Conservation (phyloP, 2,797 vertebrate species). For the Centropyge bicolor region DNA sequence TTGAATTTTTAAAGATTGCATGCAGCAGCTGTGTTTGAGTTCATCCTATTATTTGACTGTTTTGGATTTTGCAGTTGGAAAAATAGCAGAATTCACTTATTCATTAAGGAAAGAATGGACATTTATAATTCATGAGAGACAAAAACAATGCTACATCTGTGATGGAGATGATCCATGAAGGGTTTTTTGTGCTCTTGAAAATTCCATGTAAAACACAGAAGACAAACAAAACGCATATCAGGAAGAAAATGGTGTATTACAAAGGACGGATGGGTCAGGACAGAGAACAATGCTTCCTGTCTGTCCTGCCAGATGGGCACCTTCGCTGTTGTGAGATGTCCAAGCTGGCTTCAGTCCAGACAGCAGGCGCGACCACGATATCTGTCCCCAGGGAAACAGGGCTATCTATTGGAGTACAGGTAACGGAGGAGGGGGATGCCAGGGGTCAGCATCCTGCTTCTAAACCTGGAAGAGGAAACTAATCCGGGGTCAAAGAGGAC, state of each 20-base stretch:
- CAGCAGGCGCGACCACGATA: slow-evolving; percentile 53
- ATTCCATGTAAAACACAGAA: slow-evolving; percentile 14
- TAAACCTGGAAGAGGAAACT: slow-evolving; percentile 85
- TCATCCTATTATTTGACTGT: slow-evolving; percentile 25
- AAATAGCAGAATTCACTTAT: slow-evolving; percentile 1
- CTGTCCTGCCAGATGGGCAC: slow-evolving; percentile 65
- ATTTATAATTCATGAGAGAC: slow-evolving; percentile 39
- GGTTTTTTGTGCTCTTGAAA: slow-evolving; percentile 17
- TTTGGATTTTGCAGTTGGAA: slow-evolving; percentile 27
- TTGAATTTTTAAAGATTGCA: slow-evolving; percentile 11
- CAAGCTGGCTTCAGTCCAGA: slow-evolving; percentile 74
- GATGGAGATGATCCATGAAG: slow-evolving; percentile 10
- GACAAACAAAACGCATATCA: slow-evolving; percentile 28
- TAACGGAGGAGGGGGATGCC: slow-evolving; percentile 39
- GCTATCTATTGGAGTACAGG: slow-evolving; percentile 74
- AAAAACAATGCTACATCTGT: slow-evolving; percentile 32
- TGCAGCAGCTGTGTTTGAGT: not conserved
- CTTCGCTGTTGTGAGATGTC: slow-evolving; percentile 63
- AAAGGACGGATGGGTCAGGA: slow-evolving; percentile 45
- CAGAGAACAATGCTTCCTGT: slow-evolving; percentile 61
- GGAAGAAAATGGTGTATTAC: slow-evolving; percentile 24
- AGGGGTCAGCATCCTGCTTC: slow-evolving; percentile 76
- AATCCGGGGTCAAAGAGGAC: slow-evolving; percentile 84
- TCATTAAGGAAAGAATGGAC: slow-evolving; percentile 5
- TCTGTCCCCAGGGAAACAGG: slow-evolving; percentile 71